phyloP scores from a whole-genome alignment of 92 coral and sea anemone species.

The Heliopora coerulea region DNA sequence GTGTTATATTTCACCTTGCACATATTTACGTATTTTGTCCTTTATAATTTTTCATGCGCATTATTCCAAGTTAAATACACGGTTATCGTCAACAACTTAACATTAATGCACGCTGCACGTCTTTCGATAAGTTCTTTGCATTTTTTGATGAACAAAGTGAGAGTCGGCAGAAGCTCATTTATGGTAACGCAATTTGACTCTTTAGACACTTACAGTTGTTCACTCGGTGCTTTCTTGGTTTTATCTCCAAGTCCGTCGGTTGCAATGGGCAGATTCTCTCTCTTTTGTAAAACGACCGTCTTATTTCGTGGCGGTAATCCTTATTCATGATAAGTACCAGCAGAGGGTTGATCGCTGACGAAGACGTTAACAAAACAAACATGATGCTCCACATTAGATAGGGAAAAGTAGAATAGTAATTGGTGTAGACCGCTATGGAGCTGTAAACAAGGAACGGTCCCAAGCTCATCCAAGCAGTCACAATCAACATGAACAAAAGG shows the following conservation, averaged over 20 bases:
- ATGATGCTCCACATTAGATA: neutral
- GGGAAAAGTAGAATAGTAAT: neutral
- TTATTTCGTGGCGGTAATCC: slow-evolving; percentile 12
- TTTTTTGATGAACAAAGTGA: no score
- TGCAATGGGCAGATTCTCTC: neutral
- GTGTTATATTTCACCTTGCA: no score
- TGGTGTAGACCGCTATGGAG: neutral
- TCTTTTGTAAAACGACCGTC: neutral
- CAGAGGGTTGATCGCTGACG: slow-evolving; percentile 8
- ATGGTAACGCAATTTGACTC: no score
- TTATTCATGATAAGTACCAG: neutral
- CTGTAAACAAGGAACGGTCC: neutral
- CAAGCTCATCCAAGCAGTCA: neutral
- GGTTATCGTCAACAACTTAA: no score
- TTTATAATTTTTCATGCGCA: no score
- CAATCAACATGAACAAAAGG: neutral
- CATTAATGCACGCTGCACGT: no score
- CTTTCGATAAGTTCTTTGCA: no score
- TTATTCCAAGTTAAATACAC: no score
- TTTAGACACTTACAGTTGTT: no score
- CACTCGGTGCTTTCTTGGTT: neutral
- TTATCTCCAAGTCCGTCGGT: neutral
- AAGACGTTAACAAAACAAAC: neutral
- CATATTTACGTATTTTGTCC: no score
- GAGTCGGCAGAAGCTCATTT: no score